Percentiles rank a stretch among this genome's conserved stretches.
Conservation (phyloP, 2,113 vertebrate genomes). For the Neogobius melanostomus region DNA sequence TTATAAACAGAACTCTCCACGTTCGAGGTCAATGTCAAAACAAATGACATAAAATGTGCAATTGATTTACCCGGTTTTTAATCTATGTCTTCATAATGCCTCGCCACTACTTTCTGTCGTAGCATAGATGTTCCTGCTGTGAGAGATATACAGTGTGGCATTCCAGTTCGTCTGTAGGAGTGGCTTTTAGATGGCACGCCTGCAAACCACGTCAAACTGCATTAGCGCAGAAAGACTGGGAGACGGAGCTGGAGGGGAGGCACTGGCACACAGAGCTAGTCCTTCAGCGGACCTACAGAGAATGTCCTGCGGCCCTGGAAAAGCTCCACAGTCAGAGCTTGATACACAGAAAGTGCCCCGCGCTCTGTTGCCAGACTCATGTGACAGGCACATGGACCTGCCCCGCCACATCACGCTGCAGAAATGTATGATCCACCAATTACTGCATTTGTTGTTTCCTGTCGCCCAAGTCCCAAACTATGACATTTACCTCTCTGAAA, state of each 20-base stretch:
- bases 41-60: no score
- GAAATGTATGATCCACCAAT: slow-evolving; percentile 3
- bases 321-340: slow-evolving; percentile 15
- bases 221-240: slow-evolving; percentile 46
- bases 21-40: no score
- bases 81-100: neutral
- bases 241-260: slow-evolving; percentile 24
- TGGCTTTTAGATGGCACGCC: slow-evolving; percentile 34
- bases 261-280: slow-evolving; percentile 32
- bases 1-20: no score
- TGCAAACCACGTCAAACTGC: slow-evolving; percentile 44
- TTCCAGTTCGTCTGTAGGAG: neutral
- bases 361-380: slow-evolving; percentile 50
- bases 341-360: neutral
- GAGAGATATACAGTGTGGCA: neutral
- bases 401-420: slow-evolving; percentile 17
- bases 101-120: neutral
- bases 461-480: slow-evolving; percentile 2
- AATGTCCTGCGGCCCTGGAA: slow-evolving; percentile 18
- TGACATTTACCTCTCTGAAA: slow-evolving; percentile 15
- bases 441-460: slow-evolving; percentile 41
- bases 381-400: slow-evolving; percentile 61
- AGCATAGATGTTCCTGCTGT: neutral
- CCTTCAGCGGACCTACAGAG: slow-evolving; percentile 30
- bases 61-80: no score